phyloP scores from a whole-genome alignment of 2,888 invertebrate genomes.

The Acronicta aceris region DNA sequence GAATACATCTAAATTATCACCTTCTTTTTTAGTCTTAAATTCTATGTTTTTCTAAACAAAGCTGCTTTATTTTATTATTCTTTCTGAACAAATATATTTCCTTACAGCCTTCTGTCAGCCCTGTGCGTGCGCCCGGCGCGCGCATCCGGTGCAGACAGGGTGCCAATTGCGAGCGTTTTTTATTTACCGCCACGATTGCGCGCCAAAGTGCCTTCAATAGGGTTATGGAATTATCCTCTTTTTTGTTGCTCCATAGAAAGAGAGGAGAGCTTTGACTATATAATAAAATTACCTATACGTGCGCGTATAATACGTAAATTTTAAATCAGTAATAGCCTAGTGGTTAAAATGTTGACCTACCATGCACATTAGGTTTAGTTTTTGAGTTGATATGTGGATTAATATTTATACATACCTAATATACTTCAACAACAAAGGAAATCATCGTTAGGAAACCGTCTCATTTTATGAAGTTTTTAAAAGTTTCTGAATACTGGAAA shows the following conservation, averaged over 20 bases:
- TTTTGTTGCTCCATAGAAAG: constrained; percentile 42
- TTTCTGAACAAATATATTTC: not conserved
- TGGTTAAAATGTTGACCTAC: no score
- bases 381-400: no score
- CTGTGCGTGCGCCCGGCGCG: constrained; percentile 29
- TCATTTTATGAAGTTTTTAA: no score
- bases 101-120: constrained; percentile 15
- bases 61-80: not conserved
- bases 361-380: no score
- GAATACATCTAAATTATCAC: no score
- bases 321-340: no score
- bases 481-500: no score
- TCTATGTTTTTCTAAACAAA: not conserved
- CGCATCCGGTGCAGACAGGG: constrained; percentile 60
- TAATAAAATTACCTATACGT: not conserved
- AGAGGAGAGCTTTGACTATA: not conserved
- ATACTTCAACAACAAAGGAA: no score
- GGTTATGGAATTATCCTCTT: constrained; percentile 55
- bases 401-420: no score
- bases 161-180: constrained; percentile 59
- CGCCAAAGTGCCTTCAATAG: constrained; percentile 57
- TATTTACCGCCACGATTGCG: constrained; percentile 53
- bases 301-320: no score
- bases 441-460: no score
- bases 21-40: no score